Evolutionary conservation across 1,140 invertebrate genomes (phyloP), one percentile per base, ranked within the genome.

Genomic region (Phortica variegata): DNA sequence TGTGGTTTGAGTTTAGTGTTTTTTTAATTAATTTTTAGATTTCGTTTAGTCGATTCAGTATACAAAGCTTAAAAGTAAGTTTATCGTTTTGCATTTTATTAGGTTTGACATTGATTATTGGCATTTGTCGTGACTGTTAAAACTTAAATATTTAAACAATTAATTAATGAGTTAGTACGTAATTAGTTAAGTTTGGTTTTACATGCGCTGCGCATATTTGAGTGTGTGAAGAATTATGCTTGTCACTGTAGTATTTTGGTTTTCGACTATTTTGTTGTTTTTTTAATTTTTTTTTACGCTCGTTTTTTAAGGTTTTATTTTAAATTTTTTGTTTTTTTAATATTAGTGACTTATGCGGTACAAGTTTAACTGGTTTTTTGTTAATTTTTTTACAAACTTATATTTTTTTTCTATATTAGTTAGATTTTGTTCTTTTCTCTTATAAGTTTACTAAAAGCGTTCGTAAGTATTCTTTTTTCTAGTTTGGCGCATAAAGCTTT

Each of bases 401-500:
- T 56, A 6, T 26, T 26, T 26, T 26, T 26, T 10, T 26, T 26
- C 10, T 6, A 26, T 10, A n/a, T n/a, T n/a, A n/a, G n/a, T 55
- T 43, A 48, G 48, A 54, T 49, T 56, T 43, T 40, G 41, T 47
- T 49, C 32, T 46, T 19, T 16, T 53, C 46, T 33, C 39, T 53
- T 34, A 54, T 49, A 56, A 56, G 50, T 45, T 53, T 53, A 53
- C 16, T 42, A 52, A 52, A 56, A 46, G 43, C 43, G 29, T 49
- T 44, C 33, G 17, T 49, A 38, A 45, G 32, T 33, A 34, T 51
- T 52, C 44, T 52, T 34, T 48, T 56, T 45, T 51, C 63, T 68
- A 68, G 65, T 68, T 68, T 68, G 63, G 63, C 63, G 63, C 63
- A 44, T 68, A 68, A 68, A 68, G 65, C 65, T 68, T 69, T 69